Conservation (phyloP, 2,797 vertebrate genomes). For the Eulemur mongoz region DNA sequence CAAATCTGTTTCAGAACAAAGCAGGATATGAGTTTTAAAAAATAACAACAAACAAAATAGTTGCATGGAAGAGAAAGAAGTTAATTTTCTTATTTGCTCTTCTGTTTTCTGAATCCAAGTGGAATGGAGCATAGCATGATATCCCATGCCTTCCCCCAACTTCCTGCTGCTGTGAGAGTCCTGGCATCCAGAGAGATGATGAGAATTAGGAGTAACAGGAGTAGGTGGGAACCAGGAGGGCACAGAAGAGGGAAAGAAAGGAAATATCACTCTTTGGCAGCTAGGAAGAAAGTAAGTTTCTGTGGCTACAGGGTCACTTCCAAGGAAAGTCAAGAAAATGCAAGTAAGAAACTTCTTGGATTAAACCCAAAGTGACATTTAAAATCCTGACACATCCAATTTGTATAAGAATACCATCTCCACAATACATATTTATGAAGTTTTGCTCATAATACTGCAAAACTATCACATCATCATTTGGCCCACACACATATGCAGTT, state of each 20-base stretch:
- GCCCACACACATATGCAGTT: not conserved
- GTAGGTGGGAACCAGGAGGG: not conserved
- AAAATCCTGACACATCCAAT: not conserved
- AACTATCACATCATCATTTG: not conserved
- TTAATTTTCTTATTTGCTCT: not conserved
- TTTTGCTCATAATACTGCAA: not conserved
- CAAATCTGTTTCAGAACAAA: not conserved
- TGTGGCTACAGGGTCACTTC: not conserved
- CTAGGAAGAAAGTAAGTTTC: not conserved
- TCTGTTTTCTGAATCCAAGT: not conserved
- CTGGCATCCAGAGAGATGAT: not conserved
- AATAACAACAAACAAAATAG: not conserved
- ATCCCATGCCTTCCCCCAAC: not conserved
- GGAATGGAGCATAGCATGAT: not conserved
- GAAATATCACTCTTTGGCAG: not conserved
- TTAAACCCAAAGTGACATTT: constrained; percentile 39
- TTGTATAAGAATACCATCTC: constrained; percentile 20
- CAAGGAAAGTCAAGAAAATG: constrained; percentile 31
- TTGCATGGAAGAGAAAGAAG: not conserved
- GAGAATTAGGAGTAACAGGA: not conserved
- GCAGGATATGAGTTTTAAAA: not conserved
- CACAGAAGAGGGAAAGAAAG: not conserved
- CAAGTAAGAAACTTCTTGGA: not conserved
- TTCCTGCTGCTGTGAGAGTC: not conserved
- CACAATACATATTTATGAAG: not conserved